Conservation (phyloP, 2,888 invertebrate genomes). For the Octodonta nipae region DNA sequence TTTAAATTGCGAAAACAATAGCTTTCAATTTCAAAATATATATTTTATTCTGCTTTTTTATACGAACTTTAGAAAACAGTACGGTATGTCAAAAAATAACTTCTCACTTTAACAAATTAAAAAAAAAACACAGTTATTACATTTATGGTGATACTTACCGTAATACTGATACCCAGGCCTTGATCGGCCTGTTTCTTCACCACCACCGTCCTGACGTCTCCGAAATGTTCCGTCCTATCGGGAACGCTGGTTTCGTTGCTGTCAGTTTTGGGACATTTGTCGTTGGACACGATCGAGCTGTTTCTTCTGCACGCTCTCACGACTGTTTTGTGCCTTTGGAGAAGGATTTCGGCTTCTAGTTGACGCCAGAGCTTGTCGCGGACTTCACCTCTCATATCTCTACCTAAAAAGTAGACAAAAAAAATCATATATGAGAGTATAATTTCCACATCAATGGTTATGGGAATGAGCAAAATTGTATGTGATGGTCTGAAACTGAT, state of each 20-base stretch:
- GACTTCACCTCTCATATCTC: constrained; percentile 67
- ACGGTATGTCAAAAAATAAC: no score
- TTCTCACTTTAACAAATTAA: no score
- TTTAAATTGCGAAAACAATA: no score
- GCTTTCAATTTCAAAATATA: no score
- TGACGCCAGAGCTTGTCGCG: constrained; percentile 69
- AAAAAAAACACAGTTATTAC: no score
- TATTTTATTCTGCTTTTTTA: no score
- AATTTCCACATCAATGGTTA: no score
- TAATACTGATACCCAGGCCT: constrained; percentile 74
- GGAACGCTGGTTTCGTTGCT: constrained; percentile 20
- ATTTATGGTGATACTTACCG: constrained; percentile 48
- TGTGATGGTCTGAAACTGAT: no score
- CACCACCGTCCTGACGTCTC: constrained; percentile 48
- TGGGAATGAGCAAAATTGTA: no score
- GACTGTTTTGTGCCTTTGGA: constrained; percentile 74
- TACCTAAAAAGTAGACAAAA: no score
- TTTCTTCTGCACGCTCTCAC: constrained; percentile 49
- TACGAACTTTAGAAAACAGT: no score
- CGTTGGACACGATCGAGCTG: constrained; percentile 26
- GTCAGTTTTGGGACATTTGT: constrained; percentile 22
- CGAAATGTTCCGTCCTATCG: constrained; percentile 33
- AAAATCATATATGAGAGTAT: no score
- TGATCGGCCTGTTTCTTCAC: constrained; percentile 61
- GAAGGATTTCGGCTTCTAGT: constrained; percentile 73